phyloP scores from a whole-genome alignment of 2,113 vertebrate species.

The Chloroceryle aenea region DNA sequence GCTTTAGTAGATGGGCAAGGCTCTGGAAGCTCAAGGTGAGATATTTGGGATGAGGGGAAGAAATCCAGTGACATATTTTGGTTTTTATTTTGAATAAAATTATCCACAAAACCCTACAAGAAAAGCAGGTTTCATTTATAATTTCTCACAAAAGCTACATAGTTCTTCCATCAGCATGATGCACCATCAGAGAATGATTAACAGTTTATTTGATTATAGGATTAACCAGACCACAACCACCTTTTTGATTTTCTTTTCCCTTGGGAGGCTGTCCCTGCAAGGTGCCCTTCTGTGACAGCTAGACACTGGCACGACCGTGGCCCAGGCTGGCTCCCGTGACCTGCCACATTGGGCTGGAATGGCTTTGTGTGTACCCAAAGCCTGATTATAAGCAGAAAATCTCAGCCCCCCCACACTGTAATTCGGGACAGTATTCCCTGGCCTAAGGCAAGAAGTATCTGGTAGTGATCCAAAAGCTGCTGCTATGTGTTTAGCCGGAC shows the following conservation, averaged over 20 bases:
- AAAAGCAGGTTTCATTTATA: neutral
- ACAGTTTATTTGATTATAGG: neutral
- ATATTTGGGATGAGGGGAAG: neutral
- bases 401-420: fast-evolving
- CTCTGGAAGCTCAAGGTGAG: neutral
- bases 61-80: neutral
- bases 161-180: neutral
- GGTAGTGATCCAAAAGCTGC: neutral
- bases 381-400: fast-evolving
- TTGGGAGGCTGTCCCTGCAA: neutral
- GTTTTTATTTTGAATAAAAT: too few relatives aligned
- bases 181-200: neutral
- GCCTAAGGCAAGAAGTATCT: neutral
- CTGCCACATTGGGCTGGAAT: fast-evolving
- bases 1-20: neutral
- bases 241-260: neutral
- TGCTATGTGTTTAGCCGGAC: neutral
- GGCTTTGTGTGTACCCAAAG: fast-evolving
- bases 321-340: neutral
- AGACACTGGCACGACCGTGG: fast-evolving
- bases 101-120: neutral
- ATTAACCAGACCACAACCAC: neutral
- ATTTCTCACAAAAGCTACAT: neutral
- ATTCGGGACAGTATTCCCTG: neutral
- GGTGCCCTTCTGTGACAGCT: fast-evolving